phyloP scores from a whole-genome alignment of 1,140 invertebrate genomes.

The Tenebrio molitor region DNA sequence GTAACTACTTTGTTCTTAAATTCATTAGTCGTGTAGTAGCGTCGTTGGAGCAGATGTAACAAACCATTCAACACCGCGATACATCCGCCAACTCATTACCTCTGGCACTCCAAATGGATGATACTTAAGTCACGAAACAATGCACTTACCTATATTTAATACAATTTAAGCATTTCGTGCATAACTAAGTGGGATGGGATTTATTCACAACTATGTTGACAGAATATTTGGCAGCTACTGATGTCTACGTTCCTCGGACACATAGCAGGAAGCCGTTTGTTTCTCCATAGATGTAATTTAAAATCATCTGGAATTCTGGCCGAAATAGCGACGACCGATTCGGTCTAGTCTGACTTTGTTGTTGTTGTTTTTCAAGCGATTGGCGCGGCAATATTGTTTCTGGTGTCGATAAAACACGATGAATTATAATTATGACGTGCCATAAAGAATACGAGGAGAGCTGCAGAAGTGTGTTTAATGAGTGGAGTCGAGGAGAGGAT shows the following conservation, averaged over 20 bases:
- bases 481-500: too few relatives aligned
- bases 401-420: too few relatives aligned
- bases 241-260: constrained; percentile 24
- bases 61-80: constrained; percentile 3
- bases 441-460: too few relatives aligned
- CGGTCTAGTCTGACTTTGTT: too few relatives aligned
- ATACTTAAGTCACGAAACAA: constrained; percentile 19
- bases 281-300: neutral
- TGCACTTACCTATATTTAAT: constrained; percentile 37
- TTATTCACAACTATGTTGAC: constrained; percentile 10
- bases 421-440: too few relatives aligned
- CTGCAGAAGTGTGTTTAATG: too few relatives aligned
- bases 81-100: constrained; percentile 5
- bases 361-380: too few relatives aligned
- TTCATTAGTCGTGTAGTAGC: neutral
- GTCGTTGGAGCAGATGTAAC: neutral
- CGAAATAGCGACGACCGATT: too few relatives aligned
- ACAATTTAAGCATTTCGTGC: constrained; percentile 40
- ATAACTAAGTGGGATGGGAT: constrained; percentile 15
- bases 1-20: neutral
- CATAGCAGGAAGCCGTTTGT: constrained; percentile 6
- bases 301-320: neutral
- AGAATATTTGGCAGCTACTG: constrained; percentile 16
- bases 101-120: neutral
- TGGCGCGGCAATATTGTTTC: too few relatives aligned